Base-by-base conservation (phyloP, 2,113 vertebrate species). In the Hemiscyllium ocellatum region DNA sequence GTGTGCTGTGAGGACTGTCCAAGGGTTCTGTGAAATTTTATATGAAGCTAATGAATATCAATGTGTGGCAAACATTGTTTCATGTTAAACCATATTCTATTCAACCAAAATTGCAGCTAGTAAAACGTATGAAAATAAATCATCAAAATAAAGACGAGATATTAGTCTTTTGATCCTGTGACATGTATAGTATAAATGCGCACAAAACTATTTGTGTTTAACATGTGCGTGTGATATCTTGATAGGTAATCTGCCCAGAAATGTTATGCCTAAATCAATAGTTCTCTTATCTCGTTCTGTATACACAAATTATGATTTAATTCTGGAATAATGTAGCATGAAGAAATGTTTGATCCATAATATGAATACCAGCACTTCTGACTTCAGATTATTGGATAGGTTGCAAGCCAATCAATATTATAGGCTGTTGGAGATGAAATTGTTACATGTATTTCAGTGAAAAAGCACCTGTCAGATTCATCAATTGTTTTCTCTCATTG, bases 171-270 rank as follows among this genome's bases (percentile, higher is more conserved):
- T 61, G 8, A 61, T 61, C 10, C 56, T 61, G 8, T 61, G 56
- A 61, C 56, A 12, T 61, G 8, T 10, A 61, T 12, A 61, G 10
- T 61, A 12, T 61, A 61, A 61, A 61, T 69, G 26, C 37, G 13
- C 0, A 68, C 66, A 61, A 56, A 17, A 93, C 42, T 22, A 20
- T 94, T 6, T 24, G 33, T 69, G 66, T 69, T 94, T 24, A 66
- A 26, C 29, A 4, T 33, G 5, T 69, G n/a, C 8, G 15, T 69
- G 10, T 22, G 26, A 37, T 69, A 47, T 94, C 37, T 47, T 69
- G 66, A 69, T 94, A 69, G 37, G 52, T 90, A 24, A 69, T 94
- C 69, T 94, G 37, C 91, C 91, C 69, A 94, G 91, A 94, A 94
- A 70, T 69, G 66, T 42, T 70, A 20, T 10, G 15, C 90, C 37